Evolutionary conservation across 1,140 invertebrate genomes (phyloP), one percentile per base, ranked within the genome.

Genomic region (Papilio glaucus): DNA sequence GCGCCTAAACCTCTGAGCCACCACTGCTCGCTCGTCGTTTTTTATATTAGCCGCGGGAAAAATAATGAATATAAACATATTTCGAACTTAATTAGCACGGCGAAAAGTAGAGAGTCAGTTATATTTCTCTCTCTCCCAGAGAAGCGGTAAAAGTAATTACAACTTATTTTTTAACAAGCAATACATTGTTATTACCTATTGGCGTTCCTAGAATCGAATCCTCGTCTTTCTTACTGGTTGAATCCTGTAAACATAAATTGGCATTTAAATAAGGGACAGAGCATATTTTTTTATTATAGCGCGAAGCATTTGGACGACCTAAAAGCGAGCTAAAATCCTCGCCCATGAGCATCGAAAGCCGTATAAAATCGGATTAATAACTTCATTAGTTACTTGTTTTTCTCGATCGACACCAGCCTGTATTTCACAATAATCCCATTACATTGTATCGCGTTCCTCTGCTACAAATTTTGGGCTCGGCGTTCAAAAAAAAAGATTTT

Each of bases 351-450:
- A 85, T 84, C 82, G 85, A 85, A 87, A 90, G 85, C 90, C 82
- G 83, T 82, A 82, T 82, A 81, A 87, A 92, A 91, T 85, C 84
- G 85, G 87, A 91, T 91, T 92, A 91, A 91, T 92, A 92, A 91
- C 89, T 92, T 92, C 88, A 92, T 91, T 90, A 92, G 87, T 86
- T 83, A 85, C 88, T 86, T 88, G 89, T 91, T 91, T 89, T 89
- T 90, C 88, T 83, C 89, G 88, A 92, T 91, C 85, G 89, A 90
- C 87, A 85, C 85, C 78, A 83, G 76, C 79, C 89, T 79, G 84
- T 92, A 90, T 91, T 90, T 90, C 85, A 89, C 86, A 89, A 86
- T 91, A 91, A 91, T 91, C 89, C 89, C 84, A 89, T 91, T 90
- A 91, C 71, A 72, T 78, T 73, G 77, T 76, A 77, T 73, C 77